These are phyloP conservation scores for Drosophila paramelanica DNA, from an alignment of 2,888 invertebrate genomes.

Conservation along the genomic window DNA sequence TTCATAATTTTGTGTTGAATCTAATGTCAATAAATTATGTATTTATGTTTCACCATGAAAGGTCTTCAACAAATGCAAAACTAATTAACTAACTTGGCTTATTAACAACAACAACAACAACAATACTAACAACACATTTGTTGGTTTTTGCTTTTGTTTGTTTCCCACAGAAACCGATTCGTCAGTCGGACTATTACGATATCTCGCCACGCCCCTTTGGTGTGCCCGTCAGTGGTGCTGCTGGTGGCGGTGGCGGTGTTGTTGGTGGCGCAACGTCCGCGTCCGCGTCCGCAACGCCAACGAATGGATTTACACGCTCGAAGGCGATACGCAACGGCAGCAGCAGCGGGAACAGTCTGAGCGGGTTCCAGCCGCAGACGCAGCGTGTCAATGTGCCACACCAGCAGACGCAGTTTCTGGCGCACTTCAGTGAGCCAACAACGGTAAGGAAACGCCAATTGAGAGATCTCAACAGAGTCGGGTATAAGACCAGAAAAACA, in stretches of 20 bases:
- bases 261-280: constrained; percentile 46
- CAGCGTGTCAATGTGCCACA: constrained; percentile 83
- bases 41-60: constrained; percentile 14
- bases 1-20: not conserved
- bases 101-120: constrained; percentile 13
- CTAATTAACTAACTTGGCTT: constrained; percentile 52
- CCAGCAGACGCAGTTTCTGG: constrained; percentile 84
- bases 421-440: constrained; percentile 83
- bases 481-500: constrained; percentile 22
- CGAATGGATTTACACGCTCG: constrained; percentile 77
- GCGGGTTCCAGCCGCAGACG: constrained; percentile 72
- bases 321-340: constrained; percentile 80
- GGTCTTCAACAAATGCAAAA: constrained; percentile 23
- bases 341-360: constrained; percentile 56
- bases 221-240: constrained; percentile 53
- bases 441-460: constrained; percentile 72
- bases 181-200: constrained; percentile 84
- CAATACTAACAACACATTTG: constrained; percentile 18
- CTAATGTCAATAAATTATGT: constrained; percentile 18
- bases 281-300: constrained; percentile 39
- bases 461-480: constrained; percentile 17
- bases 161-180: constrained; percentile 80
- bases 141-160: constrained; percentile 26
- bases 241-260: constrained; percentile 26
- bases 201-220: constrained; percentile 85